Conservation (phyloP, 2,888 invertebrate species). For the Epinotia ramella region DNA sequence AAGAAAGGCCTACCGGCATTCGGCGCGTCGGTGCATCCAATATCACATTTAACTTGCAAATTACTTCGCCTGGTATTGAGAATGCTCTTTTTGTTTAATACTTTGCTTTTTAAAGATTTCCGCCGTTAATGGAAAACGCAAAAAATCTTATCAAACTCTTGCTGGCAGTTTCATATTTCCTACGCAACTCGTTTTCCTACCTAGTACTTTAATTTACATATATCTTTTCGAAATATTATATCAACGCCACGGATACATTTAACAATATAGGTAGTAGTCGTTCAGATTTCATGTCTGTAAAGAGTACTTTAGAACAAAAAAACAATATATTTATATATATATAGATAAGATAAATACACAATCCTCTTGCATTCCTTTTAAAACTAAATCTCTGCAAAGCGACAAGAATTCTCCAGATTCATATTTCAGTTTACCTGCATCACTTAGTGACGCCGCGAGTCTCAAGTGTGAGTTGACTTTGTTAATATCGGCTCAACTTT, state of each 20-base stretch:
- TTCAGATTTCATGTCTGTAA: not conserved
- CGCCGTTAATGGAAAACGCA: not conserved
- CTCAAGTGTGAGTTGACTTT: conserved; percentile 32
- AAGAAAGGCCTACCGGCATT: conserved; percentile 51
- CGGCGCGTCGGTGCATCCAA: conserved; percentile 62
- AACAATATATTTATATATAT: not conserved
- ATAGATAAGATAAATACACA: not conserved
- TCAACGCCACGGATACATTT: no score
- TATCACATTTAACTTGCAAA: conserved; percentile 82
- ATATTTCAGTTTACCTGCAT: conserved; percentile 23
- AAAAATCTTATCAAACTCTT: not conserved
- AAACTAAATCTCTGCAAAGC: not conserved
- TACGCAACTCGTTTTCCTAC: no score
- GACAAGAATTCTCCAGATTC: conserved; percentile 9
- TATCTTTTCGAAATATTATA: not conserved
- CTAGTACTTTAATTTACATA: no score
- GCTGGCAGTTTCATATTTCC: not conserved
- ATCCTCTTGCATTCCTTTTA: not conserved
- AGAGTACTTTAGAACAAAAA: not conserved
- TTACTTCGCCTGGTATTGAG: conserved; percentile 76
- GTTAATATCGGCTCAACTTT: conserved; percentile 19
- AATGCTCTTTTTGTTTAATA: conserved; percentile 49
- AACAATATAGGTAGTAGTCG: no score
- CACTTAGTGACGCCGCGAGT: conserved; percentile 18
- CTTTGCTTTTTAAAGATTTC: not conserved